phyloP scores from a whole-genome alignment of 1,140 invertebrate species.

The Pantala flavescens region DNA sequence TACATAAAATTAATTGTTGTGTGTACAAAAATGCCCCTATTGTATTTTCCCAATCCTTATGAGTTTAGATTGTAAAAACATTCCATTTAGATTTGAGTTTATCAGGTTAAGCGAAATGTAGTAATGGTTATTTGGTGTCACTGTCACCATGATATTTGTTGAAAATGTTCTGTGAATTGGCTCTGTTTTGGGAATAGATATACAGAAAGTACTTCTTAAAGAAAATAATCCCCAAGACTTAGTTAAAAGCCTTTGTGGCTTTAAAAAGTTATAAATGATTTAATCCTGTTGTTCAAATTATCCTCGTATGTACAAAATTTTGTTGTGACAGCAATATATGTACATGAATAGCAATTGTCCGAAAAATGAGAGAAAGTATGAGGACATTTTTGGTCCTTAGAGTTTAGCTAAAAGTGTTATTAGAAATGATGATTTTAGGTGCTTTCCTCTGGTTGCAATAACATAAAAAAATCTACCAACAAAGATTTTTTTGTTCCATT shows the following conservation, averaged over 20 bases:
- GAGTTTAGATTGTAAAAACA: not conserved
- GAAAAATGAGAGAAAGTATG: not conserved
- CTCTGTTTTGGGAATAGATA: not conserved
- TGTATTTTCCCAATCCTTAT: not conserved
- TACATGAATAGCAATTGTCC: not conserved
- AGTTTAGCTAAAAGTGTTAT: not conserved
- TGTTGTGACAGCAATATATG: constrained; percentile 9
- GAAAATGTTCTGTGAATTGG: not conserved
- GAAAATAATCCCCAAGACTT: too few relatives aligned
- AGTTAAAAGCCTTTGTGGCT: not conserved
- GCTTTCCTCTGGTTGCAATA: not conserved
- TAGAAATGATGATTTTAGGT: not conserved
- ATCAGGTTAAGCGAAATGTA: not conserved
- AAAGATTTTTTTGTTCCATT: not conserved
- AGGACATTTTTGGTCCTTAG: not conserved
- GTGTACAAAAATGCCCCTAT: not conserved
- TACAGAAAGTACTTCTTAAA: too few relatives aligned
- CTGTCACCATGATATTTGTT: not conserved
- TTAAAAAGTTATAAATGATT: constrained; percentile 5
- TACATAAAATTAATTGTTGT: not conserved
- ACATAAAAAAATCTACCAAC: not conserved
- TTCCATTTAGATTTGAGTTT: constrained; percentile 3
- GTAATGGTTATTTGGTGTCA: not conserved
- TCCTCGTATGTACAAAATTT: not conserved
- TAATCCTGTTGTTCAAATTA: constrained; percentile 4